Conservation (phyloP, 2,888 invertebrate genomes). For the Stegana nigrithorax region DNA sequence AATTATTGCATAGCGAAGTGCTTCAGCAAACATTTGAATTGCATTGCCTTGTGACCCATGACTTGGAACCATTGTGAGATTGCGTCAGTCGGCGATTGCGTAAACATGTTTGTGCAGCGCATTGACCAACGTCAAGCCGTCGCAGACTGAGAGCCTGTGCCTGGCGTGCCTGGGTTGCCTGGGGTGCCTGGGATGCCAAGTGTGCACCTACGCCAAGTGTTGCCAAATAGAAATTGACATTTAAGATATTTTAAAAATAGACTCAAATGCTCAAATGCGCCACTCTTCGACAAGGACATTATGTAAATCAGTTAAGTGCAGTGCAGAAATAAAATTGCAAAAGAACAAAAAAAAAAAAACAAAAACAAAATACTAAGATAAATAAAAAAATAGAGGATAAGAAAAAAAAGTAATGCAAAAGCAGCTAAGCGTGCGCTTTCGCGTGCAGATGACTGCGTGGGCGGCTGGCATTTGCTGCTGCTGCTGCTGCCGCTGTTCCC, state of each 20-base stretch:
- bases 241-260: conserved; percentile 63
- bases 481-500: conserved; percentile 18
- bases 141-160: neutral
- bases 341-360: no score
- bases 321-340: no score
- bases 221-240: conserved; percentile 64
- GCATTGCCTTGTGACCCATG: no score
- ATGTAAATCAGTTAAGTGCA: conserved; percentile 55
- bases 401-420: conserved; percentile 33
- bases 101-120: no score
- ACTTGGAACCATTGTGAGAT: no score
- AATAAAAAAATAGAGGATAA: conserved; percentile 52
- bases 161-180: no score
- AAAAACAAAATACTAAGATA: no score
- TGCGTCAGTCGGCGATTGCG: no score
- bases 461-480: conserved; percentile 28
- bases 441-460: neutral
- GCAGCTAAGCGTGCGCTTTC: conserved; percentile 33
- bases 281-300: conserved; percentile 59
- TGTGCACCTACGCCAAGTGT: conserved; percentile 40
- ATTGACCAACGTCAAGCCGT: neutral
- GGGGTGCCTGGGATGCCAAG: no score
- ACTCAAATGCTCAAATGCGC: neutral
- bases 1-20: neutral
- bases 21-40: no score